Percentiles rank a stretch among this genome's conserved stretches.
Evolutionary conservation across 2,113 vertebrate genomes (phyloP).

Genomic region (Crotalus horridus): DNA sequence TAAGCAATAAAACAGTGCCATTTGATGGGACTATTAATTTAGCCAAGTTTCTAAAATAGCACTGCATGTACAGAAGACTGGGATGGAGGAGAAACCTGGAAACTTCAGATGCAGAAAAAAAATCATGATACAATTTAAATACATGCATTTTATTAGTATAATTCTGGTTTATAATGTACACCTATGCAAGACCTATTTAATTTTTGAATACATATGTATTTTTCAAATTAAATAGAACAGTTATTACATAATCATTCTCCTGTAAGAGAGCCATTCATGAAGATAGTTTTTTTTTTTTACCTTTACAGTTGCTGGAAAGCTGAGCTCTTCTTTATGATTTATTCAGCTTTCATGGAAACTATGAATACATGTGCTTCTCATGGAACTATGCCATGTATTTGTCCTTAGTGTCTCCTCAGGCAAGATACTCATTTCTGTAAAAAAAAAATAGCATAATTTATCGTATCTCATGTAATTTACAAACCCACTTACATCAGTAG

Average conservation of each 20-base stretch:
- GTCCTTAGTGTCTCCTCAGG: not conserved
- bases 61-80: not conserved
- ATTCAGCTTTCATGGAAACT: not conserved
- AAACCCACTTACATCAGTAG: not conserved
- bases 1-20: not conserved
- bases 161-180: not conserved
- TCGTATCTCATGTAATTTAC: not conserved
- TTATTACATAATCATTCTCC: not conserved
- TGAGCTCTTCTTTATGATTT: not conserved
- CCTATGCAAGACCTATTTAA: not conserved
- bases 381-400: not conserved
- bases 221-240: not conserved
- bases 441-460: not conserved
- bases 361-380: not conserved
- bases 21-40: conserved; percentile 34
- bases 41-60: not conserved
- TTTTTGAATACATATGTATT: not conserved
- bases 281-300: not conserved
- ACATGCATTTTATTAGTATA: not conserved
- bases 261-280: not conserved
- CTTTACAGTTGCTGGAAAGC: not conserved
- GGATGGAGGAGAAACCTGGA: not conserved
- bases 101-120: rapidly evolving
- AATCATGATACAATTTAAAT: not conserved
- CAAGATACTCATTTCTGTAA: not conserved